Evolutionary conservation across 2,888 invertebrate species (phyloP).

Genomic region (Epinotia bilunana): DNA sequence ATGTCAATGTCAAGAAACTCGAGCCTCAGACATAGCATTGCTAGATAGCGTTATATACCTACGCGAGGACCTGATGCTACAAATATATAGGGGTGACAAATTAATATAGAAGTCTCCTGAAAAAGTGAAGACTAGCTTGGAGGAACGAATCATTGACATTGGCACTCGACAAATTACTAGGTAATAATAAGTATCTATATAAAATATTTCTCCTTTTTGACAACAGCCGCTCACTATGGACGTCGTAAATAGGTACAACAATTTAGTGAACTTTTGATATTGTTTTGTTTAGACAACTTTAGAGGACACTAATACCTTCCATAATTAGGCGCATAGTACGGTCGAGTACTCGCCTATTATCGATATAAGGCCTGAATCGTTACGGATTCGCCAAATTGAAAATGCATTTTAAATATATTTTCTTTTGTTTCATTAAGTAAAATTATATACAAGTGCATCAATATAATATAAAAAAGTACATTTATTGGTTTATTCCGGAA

Average conservation of each 20-base stretch:
- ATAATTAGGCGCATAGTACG: no score
- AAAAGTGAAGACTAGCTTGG: not conserved
- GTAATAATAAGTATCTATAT: constrained; percentile 54
- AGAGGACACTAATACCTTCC: not conserved
- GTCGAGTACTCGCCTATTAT: no score
- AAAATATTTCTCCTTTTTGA: constrained; percentile 52
- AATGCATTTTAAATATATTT: no score
- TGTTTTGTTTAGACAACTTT: not conserved
- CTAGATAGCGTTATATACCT: not conserved
- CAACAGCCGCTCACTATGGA: constrained; percentile 39
- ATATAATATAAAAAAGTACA: no score
- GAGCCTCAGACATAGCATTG: not conserved
- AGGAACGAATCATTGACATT: not conserved
- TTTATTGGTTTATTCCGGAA: no score
- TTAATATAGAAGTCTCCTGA: not conserved
- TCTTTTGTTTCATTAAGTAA: no score
- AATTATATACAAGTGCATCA: no score
- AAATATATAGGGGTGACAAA: not conserved
- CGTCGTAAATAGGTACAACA: not conserved
- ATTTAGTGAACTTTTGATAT: not conserved
- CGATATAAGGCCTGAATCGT: no score
- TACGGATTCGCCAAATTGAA: no score
- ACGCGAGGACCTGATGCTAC: no score
- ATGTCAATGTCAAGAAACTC: constrained; percentile 1
- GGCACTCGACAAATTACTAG: not conserved